A percentile compares a stretch with the other conserved stretches of the same genome.
Conservation (phyloP, 2,797 vertebrate species). For the Chaetodon trifasciatus region DNA sequence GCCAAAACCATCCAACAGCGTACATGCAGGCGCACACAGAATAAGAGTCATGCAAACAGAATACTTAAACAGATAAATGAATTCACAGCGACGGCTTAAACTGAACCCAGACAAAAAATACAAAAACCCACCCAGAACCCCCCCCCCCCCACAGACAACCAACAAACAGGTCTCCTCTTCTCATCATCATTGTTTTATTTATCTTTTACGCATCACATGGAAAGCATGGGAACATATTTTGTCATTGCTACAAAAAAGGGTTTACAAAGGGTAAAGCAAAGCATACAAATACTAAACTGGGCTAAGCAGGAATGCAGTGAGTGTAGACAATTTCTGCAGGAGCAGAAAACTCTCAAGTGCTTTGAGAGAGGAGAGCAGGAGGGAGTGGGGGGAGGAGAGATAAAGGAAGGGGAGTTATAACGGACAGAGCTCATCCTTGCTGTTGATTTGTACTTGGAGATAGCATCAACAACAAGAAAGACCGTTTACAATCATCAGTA, state of each 20-base stretch:
- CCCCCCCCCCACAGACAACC: slow-evolving; percentile 15
- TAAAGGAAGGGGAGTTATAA: slow-evolving; percentile 31
- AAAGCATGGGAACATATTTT: slow-evolving; percentile 68
- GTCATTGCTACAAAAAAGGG: slow-evolving; percentile 71
- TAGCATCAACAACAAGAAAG: slow-evolving; percentile 27
- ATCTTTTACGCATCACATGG: slow-evolving; percentile 78
- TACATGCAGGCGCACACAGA: slow-evolving; percentile 55
- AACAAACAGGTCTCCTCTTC: slow-evolving; percentile 63
- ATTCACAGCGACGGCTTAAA: slow-evolving; percentile 53
- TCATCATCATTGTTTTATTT: slow-evolving; percentile 77
- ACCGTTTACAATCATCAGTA: slow-evolving; percentile 65
- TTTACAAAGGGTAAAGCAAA: slow-evolving; percentile 64
- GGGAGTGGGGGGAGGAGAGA: not conserved
- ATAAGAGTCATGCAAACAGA: slow-evolving; percentile 69
- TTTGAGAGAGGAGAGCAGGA: slow-evolving; percentile 60
- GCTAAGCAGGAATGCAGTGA: slow-evolving; percentile 74
- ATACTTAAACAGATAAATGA: slow-evolving; percentile 70
- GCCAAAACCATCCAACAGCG: slow-evolving; percentile 65
- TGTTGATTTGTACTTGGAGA: slow-evolving; percentile 35
- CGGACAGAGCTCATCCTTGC: slow-evolving; percentile 54
- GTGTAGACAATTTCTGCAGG: slow-evolving; percentile 74
- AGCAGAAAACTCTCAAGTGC: slow-evolving; percentile 80
- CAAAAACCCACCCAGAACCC: not conserved
- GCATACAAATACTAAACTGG: slow-evolving; percentile 69
- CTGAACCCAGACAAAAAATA: slow-evolving; percentile 8